Base-by-base conservation (phyloP, 2,113 vertebrate genomes). In the Podiceps cristatus region DNA sequence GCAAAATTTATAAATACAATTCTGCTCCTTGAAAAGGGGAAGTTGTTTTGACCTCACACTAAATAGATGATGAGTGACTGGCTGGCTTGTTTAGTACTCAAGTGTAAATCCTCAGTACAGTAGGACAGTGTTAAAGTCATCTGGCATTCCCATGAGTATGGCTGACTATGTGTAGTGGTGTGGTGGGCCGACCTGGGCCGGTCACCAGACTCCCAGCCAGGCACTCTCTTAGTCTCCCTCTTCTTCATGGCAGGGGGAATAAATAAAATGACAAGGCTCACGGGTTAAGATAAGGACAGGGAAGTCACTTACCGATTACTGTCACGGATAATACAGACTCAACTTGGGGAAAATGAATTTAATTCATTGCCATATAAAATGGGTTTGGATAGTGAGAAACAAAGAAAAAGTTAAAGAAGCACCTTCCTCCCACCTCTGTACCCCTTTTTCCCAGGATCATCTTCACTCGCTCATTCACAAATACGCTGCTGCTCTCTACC, bases 171-270 rank as follows among this genome's bases (percentile, higher is more conserved):
- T 60, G 15, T 44, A 59, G 24, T 31, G 14, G 1, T 63, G 9
- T 35, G 13, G 11, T 86, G 44, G 4, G 4, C 40, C 18, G 5
- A 42, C 6, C 9, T 47, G 24, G 31, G 3, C 7, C 74, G 31
- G 3, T 18, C 3, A 3, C 7, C 12, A 37, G n/a, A 28, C 5
- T 1, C 6, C 4, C 12, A 69, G 11, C 2, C 10, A 66, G 8
- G 5, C 4, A 1, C n/a, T 60, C 8, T 69, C 13, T 72, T 71
- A 13, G 7, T 58, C 14, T 4, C 7, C 4, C 8, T 66, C 10
- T 29, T 47, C 5, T 47, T 5, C 49, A 37, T 18, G 9, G 3
- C 5, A 68, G 7, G 4, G 2, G 5, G 28, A 49, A 18, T 81
- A 90, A 81, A 64, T 25, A 27, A 64, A 17, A 52, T 74, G 25